Evolutionary conservation across 2,888 invertebrate species (phyloP).

Genomic region (Xestia sexstrigata): DNA sequence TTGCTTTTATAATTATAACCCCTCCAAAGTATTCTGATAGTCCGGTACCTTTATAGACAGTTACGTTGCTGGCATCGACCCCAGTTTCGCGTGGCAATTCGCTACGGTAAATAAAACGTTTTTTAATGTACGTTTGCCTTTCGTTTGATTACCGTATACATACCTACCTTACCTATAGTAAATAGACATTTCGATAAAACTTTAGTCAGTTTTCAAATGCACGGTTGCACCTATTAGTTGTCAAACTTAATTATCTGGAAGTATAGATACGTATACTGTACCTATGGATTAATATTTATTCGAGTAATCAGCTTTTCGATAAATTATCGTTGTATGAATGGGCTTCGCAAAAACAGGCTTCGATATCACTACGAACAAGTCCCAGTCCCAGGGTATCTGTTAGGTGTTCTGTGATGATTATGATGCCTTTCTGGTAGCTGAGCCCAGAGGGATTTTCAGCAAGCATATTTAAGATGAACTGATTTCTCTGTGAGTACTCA

Average conservation of each 20-base stretch:
- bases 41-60: slow-evolving; percentile 38
- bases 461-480: background rate
- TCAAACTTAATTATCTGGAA: background rate
- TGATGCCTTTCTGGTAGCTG: background rate
- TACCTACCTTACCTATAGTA: too few species aligned
- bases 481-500: background rate
- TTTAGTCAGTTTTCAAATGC: background rate
- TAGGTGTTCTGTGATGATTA: background rate
- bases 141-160: background rate
- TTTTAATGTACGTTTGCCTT: background rate
- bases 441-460: background rate
- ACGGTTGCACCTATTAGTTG: background rate
- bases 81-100: slow-evolving; percentile 42
- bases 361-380: background rate
- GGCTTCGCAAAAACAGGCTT: background rate
- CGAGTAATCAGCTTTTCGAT: background rate
- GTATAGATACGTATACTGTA: background rate
- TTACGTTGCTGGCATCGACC: slow-evolving; percentile 56
- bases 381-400: background rate
- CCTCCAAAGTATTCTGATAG: slow-evolving; percentile 7
- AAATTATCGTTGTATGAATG: background rate
- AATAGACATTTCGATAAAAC: slow-evolving; percentile 2
- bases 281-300: background rate
- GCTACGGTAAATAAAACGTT: slow-evolving; percentile 42
- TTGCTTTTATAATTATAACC: background rate